phyloP scores from a whole-genome alignment of 2,113 vertebrate genomes.

The Camelus dromedarius region DNA sequence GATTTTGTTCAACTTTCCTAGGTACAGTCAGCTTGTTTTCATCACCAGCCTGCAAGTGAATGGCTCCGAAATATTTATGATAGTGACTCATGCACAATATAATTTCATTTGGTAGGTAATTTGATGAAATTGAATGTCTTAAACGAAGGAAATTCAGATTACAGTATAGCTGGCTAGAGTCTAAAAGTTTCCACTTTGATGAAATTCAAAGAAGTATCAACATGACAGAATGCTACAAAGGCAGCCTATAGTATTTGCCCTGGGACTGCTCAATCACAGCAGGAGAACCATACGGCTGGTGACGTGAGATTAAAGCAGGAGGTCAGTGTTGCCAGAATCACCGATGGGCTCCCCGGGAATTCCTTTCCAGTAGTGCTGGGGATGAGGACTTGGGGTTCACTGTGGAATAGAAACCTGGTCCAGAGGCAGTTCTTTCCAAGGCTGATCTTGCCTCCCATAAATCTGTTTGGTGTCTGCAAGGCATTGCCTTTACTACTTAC shows the following conservation, averaged over 20 bases:
- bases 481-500: background rate
- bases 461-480: background rate
- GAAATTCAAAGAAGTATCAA: background rate
- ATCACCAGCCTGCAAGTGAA: conserved; percentile 17
- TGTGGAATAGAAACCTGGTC: background rate
- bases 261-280: background rate
- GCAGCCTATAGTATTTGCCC: background rate
- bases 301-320: background rate
- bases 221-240: background rate
- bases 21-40: background rate
- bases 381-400: background rate
- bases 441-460: background rate
- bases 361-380: background rate
- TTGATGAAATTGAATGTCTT: conserved; percentile 47
- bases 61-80: conserved; percentile 47
- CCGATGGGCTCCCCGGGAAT: background rate
- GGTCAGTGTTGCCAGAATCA: background rate
- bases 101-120: conserved; percentile 35
- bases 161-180: background rate
- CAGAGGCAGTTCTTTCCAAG: background rate
- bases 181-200: conserved; percentile 21
- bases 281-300: background rate
- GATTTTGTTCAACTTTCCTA: background rate
- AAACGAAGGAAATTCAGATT: background rate
- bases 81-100: background rate